phyloP scores from a whole-genome alignment of 64 coral and sea anemone genomes.

The Montipora cactus region DNA sequence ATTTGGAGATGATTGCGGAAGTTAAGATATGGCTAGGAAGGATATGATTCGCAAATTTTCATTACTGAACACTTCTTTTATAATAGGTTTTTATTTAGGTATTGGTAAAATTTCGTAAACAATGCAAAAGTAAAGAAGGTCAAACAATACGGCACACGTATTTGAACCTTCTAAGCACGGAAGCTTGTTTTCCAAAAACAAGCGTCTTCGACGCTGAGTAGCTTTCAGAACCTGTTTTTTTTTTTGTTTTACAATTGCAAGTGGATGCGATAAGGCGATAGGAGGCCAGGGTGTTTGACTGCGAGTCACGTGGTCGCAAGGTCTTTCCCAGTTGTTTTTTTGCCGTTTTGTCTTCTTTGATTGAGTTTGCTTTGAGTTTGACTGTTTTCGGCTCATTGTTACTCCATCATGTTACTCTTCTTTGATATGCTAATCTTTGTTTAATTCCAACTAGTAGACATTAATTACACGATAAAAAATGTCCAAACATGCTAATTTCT shows the following conservation, averaged over 20 bases:
- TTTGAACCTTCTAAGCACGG: slow-evolving; percentile 72
- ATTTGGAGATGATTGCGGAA: slow-evolving; percentile 93
- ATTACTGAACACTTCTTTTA: slow-evolving; percentile 76
- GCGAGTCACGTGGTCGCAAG: slow-evolving; percentile 10
- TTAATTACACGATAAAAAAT: slow-evolving; percentile 96
- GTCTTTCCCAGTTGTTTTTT: slow-evolving; percentile 20
- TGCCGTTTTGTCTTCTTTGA: slow-evolving; percentile 45
- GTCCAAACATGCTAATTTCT: slow-evolving; percentile 81
- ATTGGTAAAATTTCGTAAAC: slow-evolving; percentile 95
- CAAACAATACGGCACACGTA: slow-evolving; percentile 75
- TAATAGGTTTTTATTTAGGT: slow-evolving; percentile 87
- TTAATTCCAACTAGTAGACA: slow-evolving; percentile 79
- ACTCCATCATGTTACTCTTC: slow-evolving; percentile 61
- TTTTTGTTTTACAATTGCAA: not conserved
- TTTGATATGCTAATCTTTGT: slow-evolving; percentile 90
- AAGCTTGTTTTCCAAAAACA: slow-evolving; percentile 66
- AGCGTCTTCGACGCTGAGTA: slow-evolving; percentile 23
- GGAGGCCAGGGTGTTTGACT: not conserved
- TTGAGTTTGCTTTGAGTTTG: slow-evolving; percentile 44
- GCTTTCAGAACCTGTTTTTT: slow-evolving; percentile 23
- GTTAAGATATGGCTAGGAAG: slow-evolving; percentile 75
- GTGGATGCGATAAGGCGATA: slow-evolving; percentile 10
- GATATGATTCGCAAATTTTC: slow-evolving; percentile 79
- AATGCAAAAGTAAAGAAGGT: slow-evolving; percentile 76
- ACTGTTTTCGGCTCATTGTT: slow-evolving; percentile 60